Conservation (phyloP, 2,888 invertebrate species). For the Drosophila hamatofila region DNA sequence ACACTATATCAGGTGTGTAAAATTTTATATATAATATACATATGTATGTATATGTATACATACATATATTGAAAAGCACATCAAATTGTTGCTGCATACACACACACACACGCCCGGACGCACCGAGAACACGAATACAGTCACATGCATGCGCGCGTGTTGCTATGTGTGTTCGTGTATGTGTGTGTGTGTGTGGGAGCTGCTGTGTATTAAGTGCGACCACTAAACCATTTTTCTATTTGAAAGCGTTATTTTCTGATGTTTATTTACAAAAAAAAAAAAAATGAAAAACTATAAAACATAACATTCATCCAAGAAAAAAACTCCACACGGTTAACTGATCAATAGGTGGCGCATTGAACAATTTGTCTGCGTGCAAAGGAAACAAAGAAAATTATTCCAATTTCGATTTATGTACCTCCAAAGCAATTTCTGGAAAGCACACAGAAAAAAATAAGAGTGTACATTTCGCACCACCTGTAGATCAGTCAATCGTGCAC, state of each 20-base stretch:
- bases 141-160: constrained; percentile 41
- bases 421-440: not conserved
- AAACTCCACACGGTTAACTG: constrained; percentile 40
- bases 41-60: constrained; percentile 26
- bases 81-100: constrained; percentile 81
- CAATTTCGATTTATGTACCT: not conserved
- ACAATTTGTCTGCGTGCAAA: constrained; percentile 7
- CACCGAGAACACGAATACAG: constrained; percentile 37
- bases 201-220: constrained; percentile 53
- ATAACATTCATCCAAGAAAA: constrained; percentile 22
- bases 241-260: constrained; percentile 63
- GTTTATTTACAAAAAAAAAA: constrained; percentile 28
- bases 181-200: constrained; percentile 45
- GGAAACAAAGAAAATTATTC: not conserved
- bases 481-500: constrained; percentile 34
- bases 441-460: not conserved
- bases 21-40: constrained; percentile 32
- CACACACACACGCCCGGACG: constrained; percentile 38
- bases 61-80: constrained; percentile 61
- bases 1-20: constrained; percentile 86
- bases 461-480: constrained; percentile 39
- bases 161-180: constrained; percentile 8
- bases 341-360: constrained; percentile 36
- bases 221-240: constrained; percentile 51
- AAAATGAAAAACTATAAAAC: constrained; percentile 22